phyloP scores from a whole-genome alignment of 2,113 vertebrate genomes.

The Tauraco erythrolophus region DNA sequence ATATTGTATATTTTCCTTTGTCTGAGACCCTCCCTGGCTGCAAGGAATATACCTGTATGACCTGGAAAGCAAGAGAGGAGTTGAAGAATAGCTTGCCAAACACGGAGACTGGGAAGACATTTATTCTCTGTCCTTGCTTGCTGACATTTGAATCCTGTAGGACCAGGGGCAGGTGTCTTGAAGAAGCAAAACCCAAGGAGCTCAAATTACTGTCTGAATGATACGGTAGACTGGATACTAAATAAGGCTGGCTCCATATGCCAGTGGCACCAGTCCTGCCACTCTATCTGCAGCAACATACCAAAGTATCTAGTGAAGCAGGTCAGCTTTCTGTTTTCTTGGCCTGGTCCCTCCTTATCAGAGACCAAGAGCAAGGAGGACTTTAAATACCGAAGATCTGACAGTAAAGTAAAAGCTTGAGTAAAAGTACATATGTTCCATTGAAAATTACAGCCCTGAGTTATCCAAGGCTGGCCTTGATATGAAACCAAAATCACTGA shows the following conservation, averaged over 20 bases:
- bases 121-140: neutral
- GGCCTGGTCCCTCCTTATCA: neutral
- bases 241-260: neutral
- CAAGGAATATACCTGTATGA: neutral
- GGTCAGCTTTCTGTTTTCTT: neutral
- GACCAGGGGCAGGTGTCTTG: neutral
- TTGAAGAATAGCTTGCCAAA: neutral
- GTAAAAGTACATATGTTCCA: neutral
- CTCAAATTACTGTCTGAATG: constrained; percentile 1
- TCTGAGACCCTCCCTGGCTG: neutral
- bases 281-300: neutral
- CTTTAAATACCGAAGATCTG: neutral
- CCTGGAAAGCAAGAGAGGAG: neutral
- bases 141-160: neutral
- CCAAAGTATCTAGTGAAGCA: neutral
- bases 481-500: neutral
- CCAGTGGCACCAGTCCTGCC: neutral
- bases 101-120: neutral
- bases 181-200: neutral
- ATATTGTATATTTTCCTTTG: neutral
- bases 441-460: neutral
- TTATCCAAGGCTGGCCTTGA: neutral
- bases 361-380: neutral
- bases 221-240: neutral
- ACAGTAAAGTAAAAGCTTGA: neutral